Percentiles rank a stretch among this genome's conserved stretches.
These are phyloP conservation scores for Cercocebus atys DNA, from an alignment of 2,113 vertebrate genomes.

Conservation along the genomic window DNA sequence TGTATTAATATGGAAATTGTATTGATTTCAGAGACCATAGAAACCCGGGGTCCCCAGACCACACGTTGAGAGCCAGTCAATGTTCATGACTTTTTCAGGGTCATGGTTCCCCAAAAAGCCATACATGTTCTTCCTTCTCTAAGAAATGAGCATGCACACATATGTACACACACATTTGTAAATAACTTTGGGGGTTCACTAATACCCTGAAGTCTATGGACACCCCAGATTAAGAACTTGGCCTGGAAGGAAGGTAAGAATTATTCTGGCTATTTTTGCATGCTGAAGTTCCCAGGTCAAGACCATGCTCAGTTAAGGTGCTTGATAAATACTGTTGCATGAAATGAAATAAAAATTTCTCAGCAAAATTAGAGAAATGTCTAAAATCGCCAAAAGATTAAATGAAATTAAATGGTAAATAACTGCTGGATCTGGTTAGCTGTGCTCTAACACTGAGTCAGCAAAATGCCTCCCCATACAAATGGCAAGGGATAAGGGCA, in stretches of 20 bases:
- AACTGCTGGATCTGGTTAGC: neutral
- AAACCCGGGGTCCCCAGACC: neutral
- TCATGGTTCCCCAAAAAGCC: neutral
- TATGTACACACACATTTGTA: neutral
- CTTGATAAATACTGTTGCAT: neutral
- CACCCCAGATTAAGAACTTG: neutral
- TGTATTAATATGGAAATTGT: neutral
- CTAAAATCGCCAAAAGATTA: constrained; percentile 9
- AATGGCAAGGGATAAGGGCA: neutral
- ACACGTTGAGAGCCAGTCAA: neutral
- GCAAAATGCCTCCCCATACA: neutral
- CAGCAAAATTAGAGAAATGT: constrained; percentile 13
- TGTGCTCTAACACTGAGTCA: neutral
- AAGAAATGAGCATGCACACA: neutral
- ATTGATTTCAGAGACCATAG: neutral
- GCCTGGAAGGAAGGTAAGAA: neutral
- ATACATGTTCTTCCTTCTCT: neutral
- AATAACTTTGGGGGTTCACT: neutral
- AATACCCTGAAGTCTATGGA: neutral
- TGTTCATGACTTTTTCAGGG: neutral
- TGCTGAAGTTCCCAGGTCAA: neutral
- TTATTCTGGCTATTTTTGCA: neutral
- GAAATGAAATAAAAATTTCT: neutral
- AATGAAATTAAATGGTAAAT: neutral
- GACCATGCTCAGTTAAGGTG: neutral